phyloP scores from a whole-genome alignment of 2,113 vertebrate genomes.

The Acrocephalus arundinaceus region DNA sequence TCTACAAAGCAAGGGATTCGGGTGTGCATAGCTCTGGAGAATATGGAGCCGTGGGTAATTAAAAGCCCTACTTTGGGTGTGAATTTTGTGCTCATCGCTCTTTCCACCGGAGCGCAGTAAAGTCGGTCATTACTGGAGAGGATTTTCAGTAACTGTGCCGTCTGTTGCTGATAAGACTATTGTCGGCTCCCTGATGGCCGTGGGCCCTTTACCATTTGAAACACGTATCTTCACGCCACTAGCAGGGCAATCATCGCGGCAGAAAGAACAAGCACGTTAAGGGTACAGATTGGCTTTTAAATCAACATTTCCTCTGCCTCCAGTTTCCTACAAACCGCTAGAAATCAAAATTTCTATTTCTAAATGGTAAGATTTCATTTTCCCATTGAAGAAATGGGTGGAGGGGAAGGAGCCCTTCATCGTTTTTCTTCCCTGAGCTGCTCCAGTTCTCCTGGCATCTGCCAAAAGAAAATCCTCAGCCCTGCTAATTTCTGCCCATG shows the following conservation, averaged over 20 bases:
- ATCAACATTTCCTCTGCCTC: not conserved
- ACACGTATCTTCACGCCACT: rapidly evolving
- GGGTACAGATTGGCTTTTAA: not conserved
- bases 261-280: not conserved
- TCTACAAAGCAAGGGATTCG: not conserved
- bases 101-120: not conserved
- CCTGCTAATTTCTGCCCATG: slow-evolving; percentile 2
- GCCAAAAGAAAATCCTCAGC: not conserved
- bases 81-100: not conserved
- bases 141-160: not conserved
- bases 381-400: rapidly evolving
- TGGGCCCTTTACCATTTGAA: not conserved
- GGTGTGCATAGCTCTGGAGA: not conserved
- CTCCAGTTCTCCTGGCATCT: not conserved
- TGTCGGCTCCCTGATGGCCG: rapidly evolving
- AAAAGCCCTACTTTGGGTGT: not conserved
- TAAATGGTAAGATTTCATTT: not conserved
- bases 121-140: not conserved
- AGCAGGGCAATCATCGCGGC: not conserved
- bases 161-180: not conserved
- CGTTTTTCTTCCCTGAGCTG: not conserved
- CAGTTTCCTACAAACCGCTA: rapidly evolving
- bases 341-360: not conserved
- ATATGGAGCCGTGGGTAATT: not conserved
- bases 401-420: not conserved